Evolutionary conservation across 2,797 vertebrate species (phyloP).

Genomic region (Mallotus villosus): DNA sequence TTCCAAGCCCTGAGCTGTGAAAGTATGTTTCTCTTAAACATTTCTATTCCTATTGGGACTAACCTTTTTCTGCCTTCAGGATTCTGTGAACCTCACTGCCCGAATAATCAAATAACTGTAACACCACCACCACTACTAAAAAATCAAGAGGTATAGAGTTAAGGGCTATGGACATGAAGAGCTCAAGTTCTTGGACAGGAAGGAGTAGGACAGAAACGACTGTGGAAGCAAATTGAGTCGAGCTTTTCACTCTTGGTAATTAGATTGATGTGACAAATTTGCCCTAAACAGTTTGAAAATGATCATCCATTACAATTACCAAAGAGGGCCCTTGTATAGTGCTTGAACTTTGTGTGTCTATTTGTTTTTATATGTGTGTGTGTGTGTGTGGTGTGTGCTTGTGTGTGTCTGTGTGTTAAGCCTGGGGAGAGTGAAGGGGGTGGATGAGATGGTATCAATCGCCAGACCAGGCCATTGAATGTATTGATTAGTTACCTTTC

Average conservation of each 20-base stretch:
- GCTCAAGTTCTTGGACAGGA: slow-evolving; percentile 5
- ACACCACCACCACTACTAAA: slow-evolving; percentile 49
- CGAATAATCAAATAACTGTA: slow-evolving; percentile 62
- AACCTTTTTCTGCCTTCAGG: slow-evolving; percentile 43
- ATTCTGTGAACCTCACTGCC: slow-evolving; percentile 51
- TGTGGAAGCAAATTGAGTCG: slow-evolving; percentile 13
- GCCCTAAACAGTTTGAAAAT: slow-evolving; percentile 40
- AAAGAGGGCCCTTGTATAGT: slow-evolving; percentile 47
- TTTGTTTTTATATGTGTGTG: slow-evolving; percentile 17
- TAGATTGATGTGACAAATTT: slow-evolving; percentile 31
- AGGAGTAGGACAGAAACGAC: background rate
- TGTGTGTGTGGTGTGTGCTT: slow-evolving; percentile 18
- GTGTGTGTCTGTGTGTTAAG: slow-evolving; percentile 51
- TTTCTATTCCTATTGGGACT: slow-evolving; percentile 64
- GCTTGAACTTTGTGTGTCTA: slow-evolving; percentile 28
- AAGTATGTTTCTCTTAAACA: slow-evolving; percentile 69
- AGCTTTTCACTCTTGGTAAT: slow-evolving; percentile 16
- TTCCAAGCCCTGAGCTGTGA: slow-evolving; percentile 65
- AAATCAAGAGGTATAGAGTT: slow-evolving; percentile 35
- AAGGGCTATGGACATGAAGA: slow-evolving; percentile 15
- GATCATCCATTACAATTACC: slow-evolving; percentile 48
- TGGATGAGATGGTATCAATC: slow-evolving; percentile 79
- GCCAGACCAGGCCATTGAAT: slow-evolving; percentile 75
- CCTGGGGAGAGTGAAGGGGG: slow-evolving; percentile 59
- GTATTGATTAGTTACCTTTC: slow-evolving; percentile 80